These are phyloP conservation scores for Ectropis grisescens DNA, from an alignment of 1,140 invertebrate genomes.

Conservation along the genomic window DNA sequence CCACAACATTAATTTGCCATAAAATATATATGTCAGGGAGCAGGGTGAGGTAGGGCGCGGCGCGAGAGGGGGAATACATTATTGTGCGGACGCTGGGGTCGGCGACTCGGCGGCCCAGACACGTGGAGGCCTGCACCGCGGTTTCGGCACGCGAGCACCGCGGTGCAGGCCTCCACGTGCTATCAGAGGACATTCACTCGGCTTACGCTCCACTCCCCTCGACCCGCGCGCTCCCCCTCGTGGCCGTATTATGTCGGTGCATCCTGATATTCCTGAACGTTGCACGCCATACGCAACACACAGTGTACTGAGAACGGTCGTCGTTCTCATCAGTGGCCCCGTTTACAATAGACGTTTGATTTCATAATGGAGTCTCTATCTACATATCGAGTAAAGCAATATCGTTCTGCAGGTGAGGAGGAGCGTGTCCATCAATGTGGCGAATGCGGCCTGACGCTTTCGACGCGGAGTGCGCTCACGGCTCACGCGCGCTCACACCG, in stretches of 20 bases:
- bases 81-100: constrained; percentile 18
- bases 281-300: constrained; percentile 49
- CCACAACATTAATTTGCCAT: too few relatives aligned
- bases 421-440: constrained; percentile 61
- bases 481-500: constrained; percentile 73
- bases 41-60: constrained; percentile 21
- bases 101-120: constrained; percentile 55
- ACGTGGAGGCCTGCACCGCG: constrained; percentile 63
- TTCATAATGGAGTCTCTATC: constrained; percentile 12
- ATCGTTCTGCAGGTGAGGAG: constrained; percentile 45
- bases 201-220: constrained; percentile 34
- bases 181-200: constrained; percentile 58
- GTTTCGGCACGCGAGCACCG: constrained; percentile 46
- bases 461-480: constrained; percentile 72
- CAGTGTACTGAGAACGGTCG: constrained; percentile 42
- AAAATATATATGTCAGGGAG: too few relatives aligned
- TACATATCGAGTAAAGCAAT: constrained; percentile 18
- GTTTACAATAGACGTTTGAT: neutral
- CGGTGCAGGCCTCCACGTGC: constrained; percentile 62
- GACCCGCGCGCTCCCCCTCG: constrained; percentile 31
- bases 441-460: constrained; percentile 72
- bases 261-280: constrained; percentile 59
- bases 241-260: constrained; percentile 36
- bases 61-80: constrained; percentile 24
- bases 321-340: constrained; percentile 15